phyloP scores from a whole-genome alignment of 2,888 invertebrate genomes.

The Coelogynopora nodosa region DNA sequence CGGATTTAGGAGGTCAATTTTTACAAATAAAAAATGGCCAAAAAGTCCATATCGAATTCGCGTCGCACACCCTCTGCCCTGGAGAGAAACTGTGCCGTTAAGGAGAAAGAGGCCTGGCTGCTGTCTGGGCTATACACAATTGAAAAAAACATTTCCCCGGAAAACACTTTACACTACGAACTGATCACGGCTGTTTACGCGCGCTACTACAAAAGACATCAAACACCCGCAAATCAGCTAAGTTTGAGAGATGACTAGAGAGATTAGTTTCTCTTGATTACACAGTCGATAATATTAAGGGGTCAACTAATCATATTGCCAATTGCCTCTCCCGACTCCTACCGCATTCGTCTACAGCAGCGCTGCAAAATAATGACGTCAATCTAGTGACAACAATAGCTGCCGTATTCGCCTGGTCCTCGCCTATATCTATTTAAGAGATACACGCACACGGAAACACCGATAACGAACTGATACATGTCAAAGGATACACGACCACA shows the following conservation, averaged over 20 bases:
- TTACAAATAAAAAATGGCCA: neutral
- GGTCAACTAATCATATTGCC: neutral
- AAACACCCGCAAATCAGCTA: neutral
- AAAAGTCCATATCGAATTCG: neutral
- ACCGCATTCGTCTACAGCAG: neutral
- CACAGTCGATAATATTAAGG: neutral
- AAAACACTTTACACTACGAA: neutral
- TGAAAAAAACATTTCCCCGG: neutral
- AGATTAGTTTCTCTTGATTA: neutral
- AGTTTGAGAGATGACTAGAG: neutral
- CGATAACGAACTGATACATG: neutral
- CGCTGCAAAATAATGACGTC: neutral
- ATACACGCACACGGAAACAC: neutral
- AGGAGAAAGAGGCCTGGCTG: conserved; percentile 33
- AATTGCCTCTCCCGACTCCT: neutral
- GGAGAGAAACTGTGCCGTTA: neutral
- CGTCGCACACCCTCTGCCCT: neutral
- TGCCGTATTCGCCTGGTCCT: neutral
- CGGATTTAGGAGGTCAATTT: conserved; percentile 7
- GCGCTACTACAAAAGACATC: neutral
- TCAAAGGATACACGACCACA: neutral
- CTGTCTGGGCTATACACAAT: neutral
- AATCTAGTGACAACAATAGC: neutral
- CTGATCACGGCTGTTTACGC: conserved; percentile 16
- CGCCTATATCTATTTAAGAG: neutral